Percentiles rank a stretch among this genome's conserved stretches.
Evolutionary conservation across 2,113 vertebrate species (phyloP).

Genomic region (Misgurnus anguillicaudatus): DNA sequence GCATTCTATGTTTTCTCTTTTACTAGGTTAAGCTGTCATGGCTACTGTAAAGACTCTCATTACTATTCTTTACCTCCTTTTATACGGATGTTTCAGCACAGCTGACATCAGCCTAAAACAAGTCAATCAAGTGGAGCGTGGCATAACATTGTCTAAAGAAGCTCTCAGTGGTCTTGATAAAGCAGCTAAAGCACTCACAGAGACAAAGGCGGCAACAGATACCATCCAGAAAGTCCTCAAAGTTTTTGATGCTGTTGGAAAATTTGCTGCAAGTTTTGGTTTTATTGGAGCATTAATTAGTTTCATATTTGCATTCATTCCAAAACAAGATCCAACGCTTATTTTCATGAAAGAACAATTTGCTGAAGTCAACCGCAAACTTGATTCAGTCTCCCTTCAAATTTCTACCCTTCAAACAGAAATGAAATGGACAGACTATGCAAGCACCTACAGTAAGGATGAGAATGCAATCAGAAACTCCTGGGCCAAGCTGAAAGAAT

Average conservation of each 20-base stretch:
- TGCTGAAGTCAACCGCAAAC: neutral
- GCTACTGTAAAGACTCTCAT: neutral
- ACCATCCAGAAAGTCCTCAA: neutral
- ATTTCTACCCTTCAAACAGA: neutral
- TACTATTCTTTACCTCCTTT: neutral
- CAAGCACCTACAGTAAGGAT: conserved; percentile 15
- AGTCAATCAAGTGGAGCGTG: neutral
- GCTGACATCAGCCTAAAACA: neutral
- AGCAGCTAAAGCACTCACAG: too few species aligned
- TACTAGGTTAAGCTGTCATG: neutral
- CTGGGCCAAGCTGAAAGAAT: conserved; percentile 27
- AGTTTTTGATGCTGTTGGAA: neutral
- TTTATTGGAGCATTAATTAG: neutral
- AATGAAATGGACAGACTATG: conserved; percentile 8
- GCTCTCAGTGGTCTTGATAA: neutral
- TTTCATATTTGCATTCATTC: neutral
- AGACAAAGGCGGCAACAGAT: neutral
- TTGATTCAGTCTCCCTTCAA: neutral
- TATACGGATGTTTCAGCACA: neutral
- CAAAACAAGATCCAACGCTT: neutral
- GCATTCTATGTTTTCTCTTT: neutral
- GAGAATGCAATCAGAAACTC: conserved; percentile 34
- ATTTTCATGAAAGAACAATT: conserved; percentile 2
- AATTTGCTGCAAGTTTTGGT: conserved; percentile 5
- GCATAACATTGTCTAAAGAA: neutral